Evolutionary conservation across 1,140 invertebrate species (phyloP), one percentile per base, ranked within the genome.

Genomic region (Telenomus remus): DNA sequence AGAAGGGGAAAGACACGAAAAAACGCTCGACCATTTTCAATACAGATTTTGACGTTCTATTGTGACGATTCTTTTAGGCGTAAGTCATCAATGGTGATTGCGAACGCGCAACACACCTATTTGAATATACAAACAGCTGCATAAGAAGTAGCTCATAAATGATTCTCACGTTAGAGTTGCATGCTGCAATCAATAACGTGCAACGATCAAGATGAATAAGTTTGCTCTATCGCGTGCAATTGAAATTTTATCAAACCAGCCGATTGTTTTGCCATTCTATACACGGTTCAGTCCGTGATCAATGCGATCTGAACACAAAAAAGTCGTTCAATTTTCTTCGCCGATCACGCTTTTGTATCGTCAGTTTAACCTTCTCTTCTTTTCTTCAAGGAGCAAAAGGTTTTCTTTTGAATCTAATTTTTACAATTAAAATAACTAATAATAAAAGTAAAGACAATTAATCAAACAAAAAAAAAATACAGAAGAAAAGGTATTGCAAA

Each of bases 131-230:
- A 51, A 13, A 55, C 61, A 44, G 39, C 46, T 19, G 12, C 19
- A 44, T 16, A 16, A 61, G 49, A 54, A 60, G 16, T 14, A 13
- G 14, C 43, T 59, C 50, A 53, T 59, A 49, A 54, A 59, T 64
- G 43, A 74, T 65, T 74, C 71, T 66, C 48, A 57, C 39, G 42
- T 63, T 44, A 64, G 55, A 47, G 8, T 19, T 57, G 43, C 34
- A 33, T 43, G 5, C 13, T 53, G 48, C 34, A 69, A 75, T 75
- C 53, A 68, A 64, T 69, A 69, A 48, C 53, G 59, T 59, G 63
- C 59, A 57, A 57, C 47, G 48, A 43, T 55, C 46, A 50, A 75
- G 72, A 75, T 75, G 72, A 68, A 63, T 64, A 75, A 75, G 72
- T 63, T 75, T 63, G 61, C 15, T 66, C 43, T 56, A 57, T 68